Percentiles rank a stretch among this genome's conserved stretches.
These are phyloP conservation scores for Heliconius hermathena DNA, from an alignment of 1,140 invertebrate genomes.

Conservation along the genomic window DNA sequence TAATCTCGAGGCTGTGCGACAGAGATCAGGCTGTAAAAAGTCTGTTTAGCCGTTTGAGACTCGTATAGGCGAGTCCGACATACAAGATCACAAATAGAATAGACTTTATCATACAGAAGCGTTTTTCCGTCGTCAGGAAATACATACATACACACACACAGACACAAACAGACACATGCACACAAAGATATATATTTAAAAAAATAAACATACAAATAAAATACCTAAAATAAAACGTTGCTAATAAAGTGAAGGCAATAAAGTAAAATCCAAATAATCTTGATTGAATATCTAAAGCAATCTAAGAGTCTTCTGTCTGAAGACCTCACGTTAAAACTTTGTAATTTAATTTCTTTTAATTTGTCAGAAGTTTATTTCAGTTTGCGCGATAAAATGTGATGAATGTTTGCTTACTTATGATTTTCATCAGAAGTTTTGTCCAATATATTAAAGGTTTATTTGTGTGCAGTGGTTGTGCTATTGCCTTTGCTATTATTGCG, in stretches of 20 bases:
- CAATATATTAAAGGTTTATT: not conserved
- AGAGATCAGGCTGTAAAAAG: no score
- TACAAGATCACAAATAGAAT: no score
- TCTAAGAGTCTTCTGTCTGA: not conserved
- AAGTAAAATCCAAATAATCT: not conserved
- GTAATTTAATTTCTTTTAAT: constrained; percentile 18
- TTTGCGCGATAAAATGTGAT: not conserved
- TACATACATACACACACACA: no score
- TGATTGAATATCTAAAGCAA: constrained; percentile 11
- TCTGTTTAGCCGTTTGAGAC: no score
- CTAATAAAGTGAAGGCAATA: not conserved
- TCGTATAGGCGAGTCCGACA: no score
- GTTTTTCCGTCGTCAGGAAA: no score
- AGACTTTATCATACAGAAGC: no score
- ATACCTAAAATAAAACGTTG: not conserved
- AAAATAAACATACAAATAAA: not conserved
- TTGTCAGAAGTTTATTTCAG: not conserved
- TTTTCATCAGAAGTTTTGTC: not conserved
- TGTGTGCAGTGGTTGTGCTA: not conserved
- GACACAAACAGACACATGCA: no score
- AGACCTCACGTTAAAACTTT: constrained; percentile 11
- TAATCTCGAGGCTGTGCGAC: no score
- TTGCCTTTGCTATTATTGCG: not conserved
- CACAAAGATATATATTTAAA: not conserved
- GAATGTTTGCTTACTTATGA: constrained; percentile 7